phyloP scores from a whole-genome alignment of 2,113 vertebrate genomes.

The Lampris incognitus region DNA sequence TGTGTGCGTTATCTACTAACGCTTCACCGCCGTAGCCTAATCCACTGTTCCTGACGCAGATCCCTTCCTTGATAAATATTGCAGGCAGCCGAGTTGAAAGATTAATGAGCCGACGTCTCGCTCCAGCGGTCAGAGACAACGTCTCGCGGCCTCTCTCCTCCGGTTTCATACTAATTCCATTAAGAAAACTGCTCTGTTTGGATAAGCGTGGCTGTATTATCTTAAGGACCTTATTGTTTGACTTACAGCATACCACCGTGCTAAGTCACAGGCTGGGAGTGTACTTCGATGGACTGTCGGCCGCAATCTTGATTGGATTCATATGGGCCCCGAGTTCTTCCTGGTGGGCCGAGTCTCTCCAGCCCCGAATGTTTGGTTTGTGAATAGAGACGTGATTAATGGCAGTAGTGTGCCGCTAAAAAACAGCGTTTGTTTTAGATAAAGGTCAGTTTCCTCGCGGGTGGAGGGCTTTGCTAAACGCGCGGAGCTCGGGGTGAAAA shows the following conservation, averaged over 20 bases:
- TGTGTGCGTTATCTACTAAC: constrained; percentile 41
- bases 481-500: constrained; percentile 44
- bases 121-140: constrained; percentile 53
- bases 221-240: constrained; percentile 53
- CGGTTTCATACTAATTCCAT: constrained; percentile 53
- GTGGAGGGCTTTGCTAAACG: constrained; percentile 27
- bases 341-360: background rate
- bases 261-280: constrained; percentile 30
- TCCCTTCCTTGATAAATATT: constrained; percentile 71
- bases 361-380: background rate
- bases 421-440: constrained; percentile 25
- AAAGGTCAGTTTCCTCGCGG: constrained; percentile 44
- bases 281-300: background rate
- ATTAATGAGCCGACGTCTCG: constrained; percentile 54
- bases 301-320: constrained; percentile 28
- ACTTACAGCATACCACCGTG: constrained; percentile 18
- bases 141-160: constrained; percentile 45
- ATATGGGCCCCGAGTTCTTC: background rate
- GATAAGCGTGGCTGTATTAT: constrained; percentile 43
- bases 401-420: background rate
- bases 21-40: constrained; percentile 40
- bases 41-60: constrained; percentile 57
- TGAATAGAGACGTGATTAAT: constrained; percentile 32
- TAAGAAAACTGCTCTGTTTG: constrained; percentile 57
- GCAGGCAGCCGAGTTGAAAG: constrained; percentile 61